Base-by-base conservation (phyloP, 2,113 vertebrate genomes). In the Cervus canadensis region DNA sequence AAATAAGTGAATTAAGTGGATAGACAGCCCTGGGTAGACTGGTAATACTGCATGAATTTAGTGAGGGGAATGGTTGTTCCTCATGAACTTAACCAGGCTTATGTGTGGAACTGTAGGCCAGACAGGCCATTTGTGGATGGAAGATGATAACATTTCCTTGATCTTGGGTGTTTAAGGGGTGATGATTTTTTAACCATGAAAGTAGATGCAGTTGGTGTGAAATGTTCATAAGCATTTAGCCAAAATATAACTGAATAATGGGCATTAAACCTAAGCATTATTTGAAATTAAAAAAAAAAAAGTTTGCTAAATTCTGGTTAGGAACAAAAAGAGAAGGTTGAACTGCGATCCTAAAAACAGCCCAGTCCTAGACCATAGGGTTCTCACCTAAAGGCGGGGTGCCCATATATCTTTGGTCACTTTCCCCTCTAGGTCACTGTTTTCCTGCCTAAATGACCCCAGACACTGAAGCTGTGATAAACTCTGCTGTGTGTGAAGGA, bases 221-320 rank as follows among this genome's bases (percentile, higher is more conserved):
- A 95, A 82, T 57, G 26, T 87, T 87, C 52, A 71, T 57, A 91
- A 93, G 4, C 56, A 50, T 93, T 93, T 95, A 93, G 43, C n/a
- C 90, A 94, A 91, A 74, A 83, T 94, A 74, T 82, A 97, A 89
- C 43, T 50, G 81, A 96, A 86, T 92, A 67, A 92, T 91, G 25
- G 17, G 5, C 50, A 88, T 57, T 85, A 97, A 97, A 54, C 33
- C 50, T 64, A 94, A 83, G 43, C 13, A 64, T 79, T 89, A 64
- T 79, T 74, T 93, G 62, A 97, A 57, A 60, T 25, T 40, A 2
- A 26, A 87, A 60, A 79, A 50, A 67, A 45, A 59, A 62, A 45
- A 7, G 30, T 54, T 93, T 91, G 89, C 82, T 95, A 81, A 79
- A 84, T 92, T 95, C 52, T 92, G n/a, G 16, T 87, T 93, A 40